Base-by-base conservation (phyloP, 2,113 vertebrate species). In the Theristicus caerulescens region DNA sequence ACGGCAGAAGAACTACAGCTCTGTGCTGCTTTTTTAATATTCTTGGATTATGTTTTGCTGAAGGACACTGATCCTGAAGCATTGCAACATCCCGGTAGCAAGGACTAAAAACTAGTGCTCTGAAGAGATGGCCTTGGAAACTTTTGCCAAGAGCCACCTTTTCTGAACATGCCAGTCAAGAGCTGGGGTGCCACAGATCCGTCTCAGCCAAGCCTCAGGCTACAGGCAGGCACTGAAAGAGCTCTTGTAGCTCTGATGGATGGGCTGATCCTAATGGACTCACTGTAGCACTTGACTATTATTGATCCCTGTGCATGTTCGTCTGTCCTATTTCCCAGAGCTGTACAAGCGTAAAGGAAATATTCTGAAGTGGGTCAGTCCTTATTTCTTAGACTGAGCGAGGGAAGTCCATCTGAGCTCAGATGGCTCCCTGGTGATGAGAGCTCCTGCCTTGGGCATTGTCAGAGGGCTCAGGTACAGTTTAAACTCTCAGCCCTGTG, bases 321-420 rank as follows among this genome's bases (percentile, higher is more conserved):
- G 65, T 36, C 91, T 97, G 96, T 73, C 96, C 96, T 96, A 95
- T 94, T 97, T 97, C 94, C 94, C 96, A 96, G 96, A 95, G 95
- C 94, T 71, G 83, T 32, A 38, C 1, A 3, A 93, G 86, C 55
- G 10, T 59, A 24, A 94, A 95, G 89, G 94, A 90, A 94, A 32
- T 5, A 2, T 69, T 90, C 84, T 94, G 94, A 97, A 97, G 93
- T 97, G 94, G 94, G 94, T 96, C 96, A 97, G 57, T 10, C 58
- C 71, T 88, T 66, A n/a, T 89, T 85, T 38, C 93, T 88, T 76
- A 58, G 24, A 15, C 34, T 61, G 78, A 91, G 26, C 2, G 1
- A 66, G 58, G 42, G 16, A 38, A 92, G 34, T 31, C 49, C 40
- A 31, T 57, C 47, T 69, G 77, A 85, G 78, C 57, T 62, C 70